These are phyloP conservation scores for Rhynchomys soricoides DNA, from an alignment of 2,113 vertebrate genomes.

Conservation along the genomic window DNA sequence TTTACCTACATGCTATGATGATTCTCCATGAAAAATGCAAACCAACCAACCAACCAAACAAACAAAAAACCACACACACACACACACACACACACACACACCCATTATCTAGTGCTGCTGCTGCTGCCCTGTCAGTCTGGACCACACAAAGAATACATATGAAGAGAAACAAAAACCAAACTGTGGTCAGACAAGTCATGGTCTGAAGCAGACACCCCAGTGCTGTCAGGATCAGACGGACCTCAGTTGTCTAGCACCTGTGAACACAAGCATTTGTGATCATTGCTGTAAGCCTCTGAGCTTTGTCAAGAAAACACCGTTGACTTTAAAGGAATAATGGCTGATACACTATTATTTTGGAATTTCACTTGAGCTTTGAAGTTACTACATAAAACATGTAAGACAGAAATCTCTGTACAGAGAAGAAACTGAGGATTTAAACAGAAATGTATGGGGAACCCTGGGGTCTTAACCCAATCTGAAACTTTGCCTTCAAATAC, in stretches of 20 bases:
- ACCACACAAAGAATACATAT: background rate
- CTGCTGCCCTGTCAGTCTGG: background rate
- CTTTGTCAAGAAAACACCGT: background rate
- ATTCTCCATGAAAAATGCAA: background rate
- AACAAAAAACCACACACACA: no score
- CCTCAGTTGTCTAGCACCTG: background rate
- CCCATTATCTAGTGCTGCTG: background rate
- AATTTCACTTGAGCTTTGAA: conserved; percentile 47
- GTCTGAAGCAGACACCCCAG: background rate
- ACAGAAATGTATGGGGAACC: background rate
- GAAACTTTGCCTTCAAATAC: background rate
- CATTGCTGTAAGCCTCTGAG: background rate
- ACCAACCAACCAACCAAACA: no score
- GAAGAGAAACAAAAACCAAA: background rate
- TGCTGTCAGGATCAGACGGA: background rate
- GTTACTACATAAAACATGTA: background rate
- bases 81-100: no score
- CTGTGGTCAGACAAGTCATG: background rate
- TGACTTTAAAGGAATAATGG: conserved; percentile 14
- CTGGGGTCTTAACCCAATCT: background rate
- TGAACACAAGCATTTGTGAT: background rate
- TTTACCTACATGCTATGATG: background rate
- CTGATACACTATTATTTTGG: background rate
- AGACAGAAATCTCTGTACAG: background rate
- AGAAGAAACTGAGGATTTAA: background rate